Conservation (phyloP, 1,140 invertebrate species). For the Cydia splendana region DNA sequence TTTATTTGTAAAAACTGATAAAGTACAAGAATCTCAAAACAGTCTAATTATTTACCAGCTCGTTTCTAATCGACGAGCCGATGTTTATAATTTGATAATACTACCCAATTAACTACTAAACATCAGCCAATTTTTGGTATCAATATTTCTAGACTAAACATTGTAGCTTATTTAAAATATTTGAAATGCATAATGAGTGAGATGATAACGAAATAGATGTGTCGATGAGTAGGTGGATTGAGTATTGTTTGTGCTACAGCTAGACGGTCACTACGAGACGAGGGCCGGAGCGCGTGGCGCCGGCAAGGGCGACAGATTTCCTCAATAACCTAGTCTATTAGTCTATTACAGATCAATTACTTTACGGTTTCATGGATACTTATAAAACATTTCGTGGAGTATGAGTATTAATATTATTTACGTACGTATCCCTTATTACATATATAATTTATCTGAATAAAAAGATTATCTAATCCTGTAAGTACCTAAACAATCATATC, state of each 20-base stretch:
- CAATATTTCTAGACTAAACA: conserved; percentile 48
- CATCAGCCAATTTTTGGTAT: conserved; percentile 60
- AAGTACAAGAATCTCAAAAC: conserved; percentile 66
- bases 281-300: conserved; percentile 3
- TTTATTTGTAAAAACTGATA: conserved; percentile 62
- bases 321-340: background rate
- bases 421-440: conserved; percentile 40
- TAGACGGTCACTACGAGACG: conserved; percentile 18
- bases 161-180: conserved; percentile 30
- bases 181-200: conserved; percentile 15
- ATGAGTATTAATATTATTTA: conserved; percentile 49
- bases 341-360: conserved; percentile 14
- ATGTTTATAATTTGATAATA: conserved; percentile 38
- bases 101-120: conserved; percentile 53
- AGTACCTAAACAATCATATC: conserved; percentile 55
- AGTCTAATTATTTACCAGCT: conserved; percentile 50
- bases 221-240: conserved; percentile 2
- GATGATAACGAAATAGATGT: background rate
- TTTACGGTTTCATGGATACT: conserved; percentile 25
- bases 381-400: conserved; percentile 44
- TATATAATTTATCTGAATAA: conserved; percentile 44
- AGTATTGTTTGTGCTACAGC: conserved; percentile 10
- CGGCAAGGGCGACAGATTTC: background rate
- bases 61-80: conserved; percentile 33
- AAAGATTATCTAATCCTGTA: conserved; percentile 55